Conservation (phyloP, 2,113 vertebrate genomes). For the Prochilodus magdalenae region DNA sequence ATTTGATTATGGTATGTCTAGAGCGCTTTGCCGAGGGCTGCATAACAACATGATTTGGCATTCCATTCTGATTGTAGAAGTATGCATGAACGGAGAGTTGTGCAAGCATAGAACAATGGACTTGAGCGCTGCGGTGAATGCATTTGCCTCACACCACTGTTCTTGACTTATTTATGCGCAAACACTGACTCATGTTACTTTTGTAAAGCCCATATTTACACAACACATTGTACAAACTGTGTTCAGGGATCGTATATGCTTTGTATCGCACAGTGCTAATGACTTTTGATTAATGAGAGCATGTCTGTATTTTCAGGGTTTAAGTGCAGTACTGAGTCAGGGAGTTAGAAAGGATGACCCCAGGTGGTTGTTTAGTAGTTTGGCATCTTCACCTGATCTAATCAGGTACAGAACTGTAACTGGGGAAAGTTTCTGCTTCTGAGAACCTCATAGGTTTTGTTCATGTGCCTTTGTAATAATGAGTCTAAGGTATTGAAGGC, state of each 20-base stretch:
- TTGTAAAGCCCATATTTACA: not conserved
- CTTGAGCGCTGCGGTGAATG: conserved; percentile 71
- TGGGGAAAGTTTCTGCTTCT: not conserved
- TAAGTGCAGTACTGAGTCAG: not conserved
- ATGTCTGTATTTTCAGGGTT: not conserved
- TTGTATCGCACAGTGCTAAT: not conserved
- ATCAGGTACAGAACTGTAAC: not conserved
- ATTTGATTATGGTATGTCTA: conserved; percentile 77
- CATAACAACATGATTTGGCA: conserved; percentile 74
- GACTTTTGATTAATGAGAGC: not conserved
- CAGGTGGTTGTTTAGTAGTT: not conserved
- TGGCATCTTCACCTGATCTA: not conserved
- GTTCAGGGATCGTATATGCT: not conserved
- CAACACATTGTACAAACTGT: not conserved
- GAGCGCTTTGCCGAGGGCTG: conserved; percentile 63
- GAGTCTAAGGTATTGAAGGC: not conserved
- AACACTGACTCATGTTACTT: not conserved
- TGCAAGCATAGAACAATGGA: conserved; percentile 67
- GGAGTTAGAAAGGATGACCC: not conserved
- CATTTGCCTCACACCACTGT: conserved; percentile 30
- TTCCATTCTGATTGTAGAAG: conserved; percentile 78
- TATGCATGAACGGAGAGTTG: conserved; percentile 70
- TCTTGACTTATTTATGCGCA: not conserved
- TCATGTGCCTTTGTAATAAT: not conserved
- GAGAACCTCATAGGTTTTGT: not conserved